These are phyloP conservation scores for Ellobium chinense DNA, from an alignment of 2,888 invertebrate species.

Conservation along the genomic window DNA sequence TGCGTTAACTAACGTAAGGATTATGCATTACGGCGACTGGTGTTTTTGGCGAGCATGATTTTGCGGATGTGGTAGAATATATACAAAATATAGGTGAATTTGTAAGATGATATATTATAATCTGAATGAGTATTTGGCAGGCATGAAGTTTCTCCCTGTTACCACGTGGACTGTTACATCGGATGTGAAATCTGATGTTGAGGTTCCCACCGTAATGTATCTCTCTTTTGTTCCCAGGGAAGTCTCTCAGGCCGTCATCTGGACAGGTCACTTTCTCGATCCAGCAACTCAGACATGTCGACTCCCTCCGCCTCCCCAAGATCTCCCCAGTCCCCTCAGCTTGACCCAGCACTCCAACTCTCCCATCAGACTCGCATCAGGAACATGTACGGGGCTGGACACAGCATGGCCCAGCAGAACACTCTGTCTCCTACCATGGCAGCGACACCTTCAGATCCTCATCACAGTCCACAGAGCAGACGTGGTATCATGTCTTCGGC, in stretches of 20 bases:
- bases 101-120: too few species aligned
- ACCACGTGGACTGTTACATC: too few species aligned
- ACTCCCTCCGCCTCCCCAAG: conserved; percentile 43
- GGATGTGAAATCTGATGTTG: too few species aligned
- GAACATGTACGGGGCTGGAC: conserved; percentile 58
- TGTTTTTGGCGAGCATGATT: too few species aligned
- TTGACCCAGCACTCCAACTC: conserved; percentile 67
- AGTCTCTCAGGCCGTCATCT: conserved; percentile 1
- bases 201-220: too few species aligned
- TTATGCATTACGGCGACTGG: too few species aligned
- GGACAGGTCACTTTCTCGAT: conserved; percentile 17
- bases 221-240: conserved; percentile 14
- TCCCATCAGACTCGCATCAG: conserved; percentile 70
- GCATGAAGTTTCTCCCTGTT: too few species aligned
- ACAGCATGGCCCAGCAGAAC: neutral
- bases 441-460: neutral
- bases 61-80: too few species aligned
- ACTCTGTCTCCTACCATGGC: neutral
- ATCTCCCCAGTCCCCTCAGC: conserved; percentile 46
- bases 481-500: neutral
- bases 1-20: too few species aligned
- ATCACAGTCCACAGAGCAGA: neutral
- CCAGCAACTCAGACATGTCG: conserved; percentile 39
- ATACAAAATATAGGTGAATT: too few species aligned
- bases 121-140: too few species aligned